Evolutionary conservation across 2,888 invertebrate species (phyloP).

Genomic region (Lasioglossum oenotherae): DNA sequence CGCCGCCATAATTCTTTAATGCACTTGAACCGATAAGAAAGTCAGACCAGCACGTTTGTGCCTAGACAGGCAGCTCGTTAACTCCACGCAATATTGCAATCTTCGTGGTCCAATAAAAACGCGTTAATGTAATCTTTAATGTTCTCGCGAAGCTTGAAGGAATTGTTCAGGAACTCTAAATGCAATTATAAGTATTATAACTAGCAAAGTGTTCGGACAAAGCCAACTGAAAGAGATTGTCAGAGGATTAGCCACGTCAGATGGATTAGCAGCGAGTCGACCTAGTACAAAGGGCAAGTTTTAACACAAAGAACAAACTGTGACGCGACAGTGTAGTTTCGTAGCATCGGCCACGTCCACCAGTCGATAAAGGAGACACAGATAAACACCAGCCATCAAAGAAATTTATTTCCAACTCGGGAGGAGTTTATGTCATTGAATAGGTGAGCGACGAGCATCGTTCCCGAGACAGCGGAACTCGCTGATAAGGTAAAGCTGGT

Average conservation of each 20-base stretch:
- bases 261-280: not conserved
- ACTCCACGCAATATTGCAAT: not conserved
- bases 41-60: not conserved
- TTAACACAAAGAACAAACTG: not conserved
- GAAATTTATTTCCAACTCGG: constrained; percentile 61
- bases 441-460: constrained; percentile 33
- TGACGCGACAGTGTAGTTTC: not conserved
- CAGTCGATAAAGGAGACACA: constrained; percentile 19
- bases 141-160: not conserved
- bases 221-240: not conserved
- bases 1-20: not conserved
- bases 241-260: not conserved
- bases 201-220: not conserved
- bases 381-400: constrained; percentile 36
- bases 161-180: not conserved
- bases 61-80: not conserved
- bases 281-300: not conserved
- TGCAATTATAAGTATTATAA: not conserved
- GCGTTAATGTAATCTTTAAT: not conserved
- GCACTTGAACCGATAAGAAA: not conserved
- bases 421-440: constrained; percentile 63
- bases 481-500: constrained; percentile 46
- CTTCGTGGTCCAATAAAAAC: not conserved
- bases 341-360: not conserved
- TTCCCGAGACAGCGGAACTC: constrained; percentile 10